Evolutionary conservation across 2,113 vertebrate genomes (phyloP), one percentile per base, ranked within the genome.

Genomic region (Xiphias gladius): DNA sequence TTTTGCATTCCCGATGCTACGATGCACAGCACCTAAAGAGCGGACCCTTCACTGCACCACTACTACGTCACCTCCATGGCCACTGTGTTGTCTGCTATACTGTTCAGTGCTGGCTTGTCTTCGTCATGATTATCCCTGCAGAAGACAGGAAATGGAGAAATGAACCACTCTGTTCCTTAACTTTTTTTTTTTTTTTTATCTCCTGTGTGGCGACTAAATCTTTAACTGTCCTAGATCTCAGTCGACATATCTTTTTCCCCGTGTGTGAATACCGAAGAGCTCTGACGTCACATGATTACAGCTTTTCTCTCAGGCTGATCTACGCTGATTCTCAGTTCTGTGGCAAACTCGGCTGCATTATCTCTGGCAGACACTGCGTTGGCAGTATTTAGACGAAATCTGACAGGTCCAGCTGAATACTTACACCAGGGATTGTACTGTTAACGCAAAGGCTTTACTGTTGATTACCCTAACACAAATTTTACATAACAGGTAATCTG

Each of bases 61-160:
- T 96, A 96, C 97, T 99, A 99, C 98, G 98, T 99, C 96, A 99
- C 98, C 95, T 99, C 98, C 98, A 99, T 99, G 83, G 98, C 98
- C 93, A 99, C 97, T 96, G 98, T 99, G 85, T 97, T 99, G 96
- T 99, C 98, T 86, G 96, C 96, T 97, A 99, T 96, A 95, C 96
- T 99, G 96, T 97, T 99, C 90, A 99, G 96, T 32, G 98, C 96
- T 94, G 97, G 96, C 96, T 98, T 98, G 92, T 99, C 98, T 68
- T 97, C 94, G 76, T 99, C 98, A 68, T 97, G 98, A 94, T 97
- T 99, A 88, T 99, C 98, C 96, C 98, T 99, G 96, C 2, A 74
- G 28, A 84, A 54, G 12, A 72, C n/a, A 52, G 43, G 13, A 50
- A 43, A 52, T 24, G 16, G 19, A 46, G 0, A 43, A 14, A 10